phyloP scores from a whole-genome alignment of 2,888 invertebrate genomes.

The Torymus auratus region DNA sequence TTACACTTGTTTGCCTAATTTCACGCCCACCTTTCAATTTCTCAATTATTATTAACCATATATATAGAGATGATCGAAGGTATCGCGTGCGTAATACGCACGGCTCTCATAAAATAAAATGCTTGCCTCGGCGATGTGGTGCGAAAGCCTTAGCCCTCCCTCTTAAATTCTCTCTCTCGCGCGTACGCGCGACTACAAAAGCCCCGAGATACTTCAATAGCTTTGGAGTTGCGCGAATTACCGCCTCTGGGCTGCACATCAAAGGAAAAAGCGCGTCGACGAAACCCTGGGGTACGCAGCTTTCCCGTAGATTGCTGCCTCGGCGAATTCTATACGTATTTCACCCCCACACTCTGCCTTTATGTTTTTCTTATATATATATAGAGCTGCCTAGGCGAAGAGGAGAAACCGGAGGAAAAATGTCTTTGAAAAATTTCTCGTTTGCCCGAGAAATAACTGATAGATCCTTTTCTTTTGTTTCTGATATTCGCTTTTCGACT shows the following conservation, averaged over 20 bases:
- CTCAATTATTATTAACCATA: too few relatives aligned
- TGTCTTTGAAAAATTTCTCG: slow-evolving; percentile 47
- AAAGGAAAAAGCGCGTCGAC: slow-evolving; percentile 60
- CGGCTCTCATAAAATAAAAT: slow-evolving; percentile 25
- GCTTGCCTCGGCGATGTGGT: neutral
- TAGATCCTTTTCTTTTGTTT: slow-evolving; percentile 7
- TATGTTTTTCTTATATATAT: slow-evolving; percentile 27
- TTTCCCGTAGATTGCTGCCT: slow-evolving; percentile 54
- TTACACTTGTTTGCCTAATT: too few relatives aligned
- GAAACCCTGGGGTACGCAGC: slow-evolving; percentile 38
- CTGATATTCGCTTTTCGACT: neutral
- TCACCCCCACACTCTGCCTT: neutral
- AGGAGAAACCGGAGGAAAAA: slow-evolving; percentile 17
- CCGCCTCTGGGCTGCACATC: slow-evolving; percentile 62
- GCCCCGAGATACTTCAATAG: slow-evolving; percentile 62
- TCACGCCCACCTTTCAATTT: too few relatives aligned
- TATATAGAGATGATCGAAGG: neutral
- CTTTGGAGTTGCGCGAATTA: slow-evolving; percentile 66
- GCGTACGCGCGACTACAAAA: slow-evolving; percentile 57
- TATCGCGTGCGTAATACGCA: slow-evolving; percentile 1
- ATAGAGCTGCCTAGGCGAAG: neutral
- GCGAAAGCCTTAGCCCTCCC: neutral
- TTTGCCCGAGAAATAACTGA: slow-evolving; percentile 12
- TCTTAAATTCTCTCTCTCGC: neutral
- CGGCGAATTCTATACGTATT: slow-evolving; percentile 57